Base-by-base conservation (phyloP, 2,797 vertebrate genomes). In the Galagoides demidoff region DNA sequence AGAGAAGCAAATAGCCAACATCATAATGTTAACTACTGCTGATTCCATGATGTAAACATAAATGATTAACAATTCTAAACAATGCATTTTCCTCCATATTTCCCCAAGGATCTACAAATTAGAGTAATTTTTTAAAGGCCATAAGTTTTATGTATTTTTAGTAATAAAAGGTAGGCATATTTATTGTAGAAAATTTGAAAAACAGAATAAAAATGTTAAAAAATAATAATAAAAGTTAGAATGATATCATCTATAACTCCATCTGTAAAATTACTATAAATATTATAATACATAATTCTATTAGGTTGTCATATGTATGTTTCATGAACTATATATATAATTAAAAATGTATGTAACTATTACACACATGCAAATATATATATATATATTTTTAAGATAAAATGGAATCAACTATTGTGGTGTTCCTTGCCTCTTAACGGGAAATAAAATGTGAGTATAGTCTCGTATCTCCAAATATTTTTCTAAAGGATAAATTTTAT, bases 391-490 rank as follows among this genome's bases (percentile, higher is more conserved):
- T 86, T 84, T 84, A 9, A 59, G 11, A 70, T 77, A 13, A 79
- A 55, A 68, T 55, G 34, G 8, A 29, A 90, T 37, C 3, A 70
- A 20, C 14, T 37, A 29, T 31, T 61, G 17, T 86, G 27, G 5
- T 55, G 6, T 87, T 55, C 25, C 37, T 95, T 82, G 52, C 20
- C 9, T 93, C 49, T 85, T 74, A 6, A 37, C 10, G 74, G 19
- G 9, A 90, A 96, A 71, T 63, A 70, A n/a, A 63, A 70, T 74
- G 2, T n/a, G 4, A 85, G 9, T 34, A 2, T 63, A 29, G 11
- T 68, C 5, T 89, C 83, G 61, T 84, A 68, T 22, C 55, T 73
- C 25, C 95, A 92, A 84, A n/a, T 64, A 85, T 61, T 86, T 16
- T 85, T 79, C 49, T 43, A 57, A 95, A 66, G 8, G 19, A 25